Conservation (phyloP, 2,888 invertebrate species). For the Tetanocera ferruginea region DNA sequence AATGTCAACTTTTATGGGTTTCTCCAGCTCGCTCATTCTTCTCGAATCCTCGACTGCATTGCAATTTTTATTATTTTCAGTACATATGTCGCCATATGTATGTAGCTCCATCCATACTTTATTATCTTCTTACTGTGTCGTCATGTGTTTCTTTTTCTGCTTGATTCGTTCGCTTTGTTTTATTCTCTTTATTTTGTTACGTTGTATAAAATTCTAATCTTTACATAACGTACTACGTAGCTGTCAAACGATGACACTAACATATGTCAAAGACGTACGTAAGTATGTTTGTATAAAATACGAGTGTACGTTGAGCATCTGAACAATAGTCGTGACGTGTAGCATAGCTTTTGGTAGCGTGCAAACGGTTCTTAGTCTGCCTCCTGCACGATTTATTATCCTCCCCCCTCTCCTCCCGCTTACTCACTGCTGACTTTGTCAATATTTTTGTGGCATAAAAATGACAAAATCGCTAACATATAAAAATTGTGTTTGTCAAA, state of each 20-base stretch:
- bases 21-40: not conserved
- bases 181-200: not conserved
- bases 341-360: not conserved
- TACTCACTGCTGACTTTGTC: conserved; percentile 9
- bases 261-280: conserved; percentile 31
- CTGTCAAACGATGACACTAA: conserved; percentile 32
- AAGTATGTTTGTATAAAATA: not conserved
- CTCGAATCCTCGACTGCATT: not conserved
- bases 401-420: not conserved
- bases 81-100: not conserved
- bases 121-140: not conserved
- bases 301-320: not conserved
- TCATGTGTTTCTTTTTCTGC: not conserved
- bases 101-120: not conserved
- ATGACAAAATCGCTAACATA: conserved; percentile 18
- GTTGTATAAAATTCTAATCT: conserved; percentile 21
- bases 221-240: conserved; percentile 19
- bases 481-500: conserved; percentile 16
- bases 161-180: not conserved
- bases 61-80: not conserved
- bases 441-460: conserved; percentile 29
- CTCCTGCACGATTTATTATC: not conserved
- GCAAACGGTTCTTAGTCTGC: not conserved
- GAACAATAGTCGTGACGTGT: not conserved
- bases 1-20: conserved; percentile 36